phyloP scores from a whole-genome alignment of 2,797 vertebrate species.

The Chrysocyon brachyurus region DNA sequence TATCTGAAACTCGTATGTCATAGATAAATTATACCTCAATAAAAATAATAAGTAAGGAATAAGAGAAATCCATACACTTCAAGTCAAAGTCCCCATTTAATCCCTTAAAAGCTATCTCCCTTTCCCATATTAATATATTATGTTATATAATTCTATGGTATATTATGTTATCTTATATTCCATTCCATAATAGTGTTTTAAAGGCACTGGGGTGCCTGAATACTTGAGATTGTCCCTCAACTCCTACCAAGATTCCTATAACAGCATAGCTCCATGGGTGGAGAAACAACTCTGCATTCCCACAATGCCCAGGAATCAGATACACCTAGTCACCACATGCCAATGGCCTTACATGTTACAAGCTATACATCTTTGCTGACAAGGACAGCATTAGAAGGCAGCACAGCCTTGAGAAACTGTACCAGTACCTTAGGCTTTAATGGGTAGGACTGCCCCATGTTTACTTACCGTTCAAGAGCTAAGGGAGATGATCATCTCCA shows the following conservation, averaged over 20 bases:
- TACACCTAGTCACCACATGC: neutral
- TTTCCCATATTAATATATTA: neutral
- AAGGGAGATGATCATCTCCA: neutral
- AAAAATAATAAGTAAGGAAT: neutral
- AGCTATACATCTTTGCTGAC: neutral
- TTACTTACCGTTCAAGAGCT: neutral
- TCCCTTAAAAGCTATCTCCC: neutral
- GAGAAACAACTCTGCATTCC: neutral
- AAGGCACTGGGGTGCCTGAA: neutral
- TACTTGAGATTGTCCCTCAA: neutral
- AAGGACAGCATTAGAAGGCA: neutral
- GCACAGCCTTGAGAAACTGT: neutral
- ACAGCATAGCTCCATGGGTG: neutral
- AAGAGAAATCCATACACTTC: neutral
- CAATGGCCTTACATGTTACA: neutral
- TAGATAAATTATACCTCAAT: neutral
- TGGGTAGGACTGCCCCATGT: neutral
- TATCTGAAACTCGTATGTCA: neutral
- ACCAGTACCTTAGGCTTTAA: neutral
- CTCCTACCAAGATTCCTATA: neutral
- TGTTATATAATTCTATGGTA: neutral
- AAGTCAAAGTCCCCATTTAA: neutral
- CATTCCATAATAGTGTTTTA: neutral
- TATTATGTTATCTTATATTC: neutral
- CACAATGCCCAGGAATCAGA: neutral